Percentiles rank a stretch among this genome's conserved stretches.
phyloP scores from a whole-genome alignment of 1,140 invertebrate genomes.

The Agrilus planipennis region DNA sequence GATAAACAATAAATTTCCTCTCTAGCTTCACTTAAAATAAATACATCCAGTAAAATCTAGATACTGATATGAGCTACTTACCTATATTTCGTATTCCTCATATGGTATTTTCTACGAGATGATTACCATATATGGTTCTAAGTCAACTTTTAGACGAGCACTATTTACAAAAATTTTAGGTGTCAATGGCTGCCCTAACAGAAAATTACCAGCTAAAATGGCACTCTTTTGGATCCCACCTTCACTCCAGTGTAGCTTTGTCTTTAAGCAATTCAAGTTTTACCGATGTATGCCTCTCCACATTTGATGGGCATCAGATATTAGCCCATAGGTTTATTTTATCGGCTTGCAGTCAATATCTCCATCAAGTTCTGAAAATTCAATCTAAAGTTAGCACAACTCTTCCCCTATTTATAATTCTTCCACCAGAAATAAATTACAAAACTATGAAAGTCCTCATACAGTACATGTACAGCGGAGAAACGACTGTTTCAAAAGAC shows the following conservation, averaged over 20 bases:
- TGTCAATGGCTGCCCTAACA: conserved; percentile 20
- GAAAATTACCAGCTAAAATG: conserved; percentile 80
- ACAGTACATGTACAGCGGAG: conserved; percentile 77
- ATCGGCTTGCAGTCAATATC: conserved; percentile 57
- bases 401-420: conserved; percentile 54
- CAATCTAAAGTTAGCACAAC: conserved; percentile 42
- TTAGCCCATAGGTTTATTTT: conserved; percentile 78
- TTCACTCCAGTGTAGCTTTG: conserved; percentile 67
- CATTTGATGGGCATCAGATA: conserved; percentile 66
- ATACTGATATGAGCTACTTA: too few species aligned
- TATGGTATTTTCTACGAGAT: too few species aligned
- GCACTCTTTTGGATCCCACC: conserved; percentile 68
- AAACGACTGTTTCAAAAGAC: conserved; percentile 74
- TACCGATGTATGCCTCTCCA: conserved; percentile 72
- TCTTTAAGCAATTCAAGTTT: conserved; percentile 61
- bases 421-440: conserved; percentile 69
- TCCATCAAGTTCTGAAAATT: conserved; percentile 41
- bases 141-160: too few species aligned
- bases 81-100: too few species aligned
- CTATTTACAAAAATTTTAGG: too few species aligned
- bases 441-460: conserved; percentile 66
- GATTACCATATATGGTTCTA: too few species aligned
- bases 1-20: too few species aligned
- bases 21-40: too few species aligned
- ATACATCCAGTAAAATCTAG: too few species aligned